These are phyloP conservation scores for Cataglyphis livida DNA, from an alignment of 2,888 invertebrate genomes.

Conservation along the genomic window DNA sequence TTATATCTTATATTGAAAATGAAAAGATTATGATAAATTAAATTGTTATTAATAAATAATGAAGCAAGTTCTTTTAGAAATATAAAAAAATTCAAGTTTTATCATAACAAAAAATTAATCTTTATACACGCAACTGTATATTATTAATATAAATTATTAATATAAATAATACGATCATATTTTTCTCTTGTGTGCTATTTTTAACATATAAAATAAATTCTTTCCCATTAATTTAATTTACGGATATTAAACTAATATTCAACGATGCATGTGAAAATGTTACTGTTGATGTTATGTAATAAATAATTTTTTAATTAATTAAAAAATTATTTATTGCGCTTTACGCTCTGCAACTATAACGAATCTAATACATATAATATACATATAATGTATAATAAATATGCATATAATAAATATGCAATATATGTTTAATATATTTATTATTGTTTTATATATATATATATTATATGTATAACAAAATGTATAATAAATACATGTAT, in stretches of 20 bases:
- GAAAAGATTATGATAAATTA: neutral
- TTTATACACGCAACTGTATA: neutral
- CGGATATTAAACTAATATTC: neutral
- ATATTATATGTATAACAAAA: no score
- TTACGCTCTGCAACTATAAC: neutral
- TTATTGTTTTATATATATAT: no score
- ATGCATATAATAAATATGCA: no score
- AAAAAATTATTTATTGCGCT: neutral
- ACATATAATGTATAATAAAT: no score
- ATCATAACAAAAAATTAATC: neutral
- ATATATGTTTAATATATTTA: no score
- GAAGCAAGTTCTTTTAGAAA: neutral
- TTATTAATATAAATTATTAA: slow-evolving; percentile 19
- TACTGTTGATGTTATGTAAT: neutral
- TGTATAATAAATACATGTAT: no score
- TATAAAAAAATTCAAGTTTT: slow-evolving; percentile 10
- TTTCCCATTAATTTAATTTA: neutral
- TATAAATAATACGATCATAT: neutral
- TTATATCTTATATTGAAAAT: neutral
- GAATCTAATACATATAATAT: neutral
- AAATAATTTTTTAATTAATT: neutral
- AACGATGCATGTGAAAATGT: neutral
- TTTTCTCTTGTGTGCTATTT: neutral
- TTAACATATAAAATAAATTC: neutral
- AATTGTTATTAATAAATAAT: neutral